Base-by-base conservation (phyloP, 2,797 vertebrate species). In the Phataginus tetradactyla region DNA sequence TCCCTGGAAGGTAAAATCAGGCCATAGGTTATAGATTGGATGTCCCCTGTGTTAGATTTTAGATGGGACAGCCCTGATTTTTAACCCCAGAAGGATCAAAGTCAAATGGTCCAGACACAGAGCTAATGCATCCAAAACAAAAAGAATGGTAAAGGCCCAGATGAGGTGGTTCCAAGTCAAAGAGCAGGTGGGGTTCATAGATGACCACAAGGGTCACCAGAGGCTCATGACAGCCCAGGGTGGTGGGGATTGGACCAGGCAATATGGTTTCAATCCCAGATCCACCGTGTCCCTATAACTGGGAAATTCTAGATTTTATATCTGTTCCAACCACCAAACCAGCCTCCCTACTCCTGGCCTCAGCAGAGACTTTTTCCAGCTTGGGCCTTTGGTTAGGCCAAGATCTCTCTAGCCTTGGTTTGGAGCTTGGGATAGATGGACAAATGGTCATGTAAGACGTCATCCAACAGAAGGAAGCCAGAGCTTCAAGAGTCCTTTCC, bases 1-100 rank as follows among this genome's bases (percentile, higher is more conserved):
- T 99, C 57, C 99, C 99, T 15, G 99, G 99, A 99, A 99, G 99
- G 99, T 99, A 98, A 98, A 96, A 64, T 64, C 15, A 61, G 34
- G 87, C 39, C 6, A 0, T 61, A 51, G 20, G 34, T 71, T 91
- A 42, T 63, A 63, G 39, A 12, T 21, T 37, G 69, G 12, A 42
- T n/a, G 17, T 17, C 12, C 13, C 2, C 9, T 64, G 13, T 80
- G 27, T 61, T 75, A 51, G 18, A 81, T 37, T 84, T 63, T 87
- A 63, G 64, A 29, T 49, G 29, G 21, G 27, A 61, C 68, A 68
- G 49, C 78, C 63, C 92, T 78, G 51, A 55, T 34, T 72, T 34
- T 84, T 87, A n/a, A 78, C 20, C 37, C 79, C 55, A 69, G 57
- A 92, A 95, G 23, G 21, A 55, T 57, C 74, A 66, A 53, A 83